A percentile compares a stretch with the other conserved stretches of the same genome.
Conservation (phyloP, 2,113 vertebrate species). For the Pipa parva region DNA sequence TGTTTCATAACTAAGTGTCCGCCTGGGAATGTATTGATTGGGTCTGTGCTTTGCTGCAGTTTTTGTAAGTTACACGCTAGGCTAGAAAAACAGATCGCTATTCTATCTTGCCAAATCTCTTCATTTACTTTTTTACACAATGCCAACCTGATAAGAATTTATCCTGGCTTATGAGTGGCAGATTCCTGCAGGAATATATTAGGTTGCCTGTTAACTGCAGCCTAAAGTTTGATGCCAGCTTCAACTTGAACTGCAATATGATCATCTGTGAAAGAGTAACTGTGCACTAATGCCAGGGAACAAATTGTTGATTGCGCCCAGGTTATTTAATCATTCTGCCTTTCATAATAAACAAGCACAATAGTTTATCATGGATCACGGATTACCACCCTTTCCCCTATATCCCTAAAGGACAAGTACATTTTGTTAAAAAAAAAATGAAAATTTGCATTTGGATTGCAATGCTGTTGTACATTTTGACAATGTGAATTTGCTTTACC, state of each 20-base stretch:
- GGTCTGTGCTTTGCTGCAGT: constrained; percentile 54
- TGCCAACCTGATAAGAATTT: constrained; percentile 41
- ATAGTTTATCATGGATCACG: constrained; percentile 4
- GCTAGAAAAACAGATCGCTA: constrained; percentile 53
- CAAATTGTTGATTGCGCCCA: constrained; percentile 8
- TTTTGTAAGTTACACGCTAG: constrained; percentile 56
- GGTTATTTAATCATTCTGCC: constrained; percentile 2
- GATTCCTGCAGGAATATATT: constrained; percentile 31
- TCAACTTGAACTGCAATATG: constrained; percentile 40
- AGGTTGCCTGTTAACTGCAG: constrained; percentile 30
- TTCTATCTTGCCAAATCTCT: constrained; percentile 51
- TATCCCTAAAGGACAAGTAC: too few species aligned
- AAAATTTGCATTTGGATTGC: too few species aligned
- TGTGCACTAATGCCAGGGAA: neutral
- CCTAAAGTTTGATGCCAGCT: constrained; percentile 35
- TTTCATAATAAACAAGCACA: neutral
- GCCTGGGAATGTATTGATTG: constrained; percentile 53
- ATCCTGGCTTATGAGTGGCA: constrained; percentile 43
- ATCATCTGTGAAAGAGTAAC: constrained; percentile 9
- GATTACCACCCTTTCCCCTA: neutral
- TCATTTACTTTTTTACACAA: constrained; percentile 48
- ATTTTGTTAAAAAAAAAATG: too few species aligned
- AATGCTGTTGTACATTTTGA: neutral
- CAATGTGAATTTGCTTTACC: neutral
- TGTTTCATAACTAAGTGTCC: constrained; percentile 57